Base-by-base conservation (phyloP, 2,113 vertebrate species). In the Diadophis punctatus region DNA sequence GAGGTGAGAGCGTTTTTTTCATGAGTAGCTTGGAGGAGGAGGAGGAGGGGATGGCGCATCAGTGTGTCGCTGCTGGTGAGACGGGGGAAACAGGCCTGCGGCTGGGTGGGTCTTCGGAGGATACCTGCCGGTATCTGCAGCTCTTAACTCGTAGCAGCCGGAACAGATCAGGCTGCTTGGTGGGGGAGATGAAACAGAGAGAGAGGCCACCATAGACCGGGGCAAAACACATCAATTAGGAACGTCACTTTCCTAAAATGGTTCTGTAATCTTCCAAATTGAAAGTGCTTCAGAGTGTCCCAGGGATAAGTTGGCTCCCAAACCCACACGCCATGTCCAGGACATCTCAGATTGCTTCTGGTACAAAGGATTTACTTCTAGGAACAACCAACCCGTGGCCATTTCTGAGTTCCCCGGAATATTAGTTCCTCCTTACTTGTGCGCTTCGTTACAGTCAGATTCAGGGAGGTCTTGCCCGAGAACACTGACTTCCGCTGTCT, bases 1-100 rank as follows among this genome's bases (percentile, higher is more conserved):
- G 97, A 97, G 97, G 97, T 97, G 98, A 97, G 97, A 95, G 90
- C 89, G 95, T 52, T 90, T 93, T 91, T 86, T 89, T 85, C 88
- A 49, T 93, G 88, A 22, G 49, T 86, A 5, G 74, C 68, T 85
- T 86, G 74, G 92, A 90, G 88, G 87, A 86, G 91, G 88, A 60
- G 88, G 88, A n/a, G 86, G 86, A 52, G 84, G 80, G 92, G 55
- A 51, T 60, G 88, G 55, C 56, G 4, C 56, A 18, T 63, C 23
- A 18, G 43, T 43, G 30, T 43, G 30, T 43, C 52, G 46, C 22
- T 87, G 46, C 4, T 39, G 86, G 74, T 51, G 68, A 89, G 39
- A 58, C 1, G n/a, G 53, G 60, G 86, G 87, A 0, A 18, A 14
- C 1, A 0, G 23, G 86, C 43, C 18, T 3, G 55, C 80, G 8